These are phyloP conservation scores for Epizoanthus rinbou DNA, from an alignment of 92 coral and sea anemone species.

Conservation along the genomic window DNA sequence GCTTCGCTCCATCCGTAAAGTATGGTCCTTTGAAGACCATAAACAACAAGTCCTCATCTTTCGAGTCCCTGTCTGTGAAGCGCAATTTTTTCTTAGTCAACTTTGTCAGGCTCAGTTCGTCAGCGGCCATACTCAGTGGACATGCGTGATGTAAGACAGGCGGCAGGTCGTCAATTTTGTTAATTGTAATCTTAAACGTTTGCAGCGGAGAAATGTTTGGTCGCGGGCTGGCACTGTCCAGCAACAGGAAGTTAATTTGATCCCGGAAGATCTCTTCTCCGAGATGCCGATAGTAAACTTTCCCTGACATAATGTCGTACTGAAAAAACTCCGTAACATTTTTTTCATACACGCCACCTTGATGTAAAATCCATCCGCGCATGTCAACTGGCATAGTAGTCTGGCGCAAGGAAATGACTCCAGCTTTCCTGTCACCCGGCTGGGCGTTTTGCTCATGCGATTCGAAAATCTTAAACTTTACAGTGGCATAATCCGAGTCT, in stretches of 20 bases:
- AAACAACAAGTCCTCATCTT: slow-evolving; percentile 69
- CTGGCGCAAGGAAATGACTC: slow-evolving; percentile 72
- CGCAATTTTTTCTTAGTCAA: slow-evolving; percentile 61
- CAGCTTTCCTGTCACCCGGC: slow-evolving; percentile 59
- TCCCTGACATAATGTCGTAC: slow-evolving; percentile 72
- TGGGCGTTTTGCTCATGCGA: slow-evolving; percentile 3
- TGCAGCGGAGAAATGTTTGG: slow-evolving; percentile 88
- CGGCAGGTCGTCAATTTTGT: slow-evolving; percentile 69
- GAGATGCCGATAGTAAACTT: slow-evolving; percentile 77
- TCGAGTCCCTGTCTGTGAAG: slow-evolving; percentile 86
- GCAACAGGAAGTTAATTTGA: slow-evolving; percentile 68
- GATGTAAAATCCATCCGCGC: slow-evolving; percentile 62
- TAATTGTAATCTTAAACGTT: slow-evolving; percentile 70
- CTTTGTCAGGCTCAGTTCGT: slow-evolving; percentile 54
- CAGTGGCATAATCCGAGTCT: slow-evolving; percentile 80
- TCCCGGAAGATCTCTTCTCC: slow-evolving; percentile 86
- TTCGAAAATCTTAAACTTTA: slow-evolving; percentile 67
- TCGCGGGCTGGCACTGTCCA: slow-evolving; percentile 72
- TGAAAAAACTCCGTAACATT: slow-evolving; percentile 80
- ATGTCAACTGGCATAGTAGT: slow-evolving; percentile 42
- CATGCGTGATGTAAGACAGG: slow-evolving; percentile 62
- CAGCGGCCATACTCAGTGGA: slow-evolving; percentile 64
- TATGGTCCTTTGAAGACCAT: slow-evolving; percentile 64
- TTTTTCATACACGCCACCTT: slow-evolving; percentile 75
- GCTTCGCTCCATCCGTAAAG: slow-evolving; percentile 62